Percentiles rank a stretch among this genome's conserved stretches.
phyloP scores from a whole-genome alignment of 2,888 invertebrate genomes.

The Nephrotoma appendiculata region DNA sequence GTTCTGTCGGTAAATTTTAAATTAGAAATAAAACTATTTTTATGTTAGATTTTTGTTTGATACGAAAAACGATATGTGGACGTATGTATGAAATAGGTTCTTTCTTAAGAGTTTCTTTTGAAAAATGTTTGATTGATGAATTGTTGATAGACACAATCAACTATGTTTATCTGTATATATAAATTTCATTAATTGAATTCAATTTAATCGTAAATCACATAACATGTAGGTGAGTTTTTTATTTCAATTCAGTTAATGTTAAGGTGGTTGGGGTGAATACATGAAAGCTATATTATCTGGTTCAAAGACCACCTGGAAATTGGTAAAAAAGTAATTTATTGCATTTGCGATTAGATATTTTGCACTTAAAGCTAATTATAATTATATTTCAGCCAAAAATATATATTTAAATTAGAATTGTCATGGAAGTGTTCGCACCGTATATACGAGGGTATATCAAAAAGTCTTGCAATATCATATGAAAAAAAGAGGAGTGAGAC shows the following conservation, averaged over 20 bases:
- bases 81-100: not conserved
- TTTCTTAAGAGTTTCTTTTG: not conserved
- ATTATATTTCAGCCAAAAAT: not conserved
- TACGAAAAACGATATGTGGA: not conserved
- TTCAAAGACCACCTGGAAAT: not conserved
- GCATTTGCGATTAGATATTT: not conserved
- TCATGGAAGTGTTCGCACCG: no score
- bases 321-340: not conserved
- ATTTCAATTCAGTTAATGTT: not conserved
- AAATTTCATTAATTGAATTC: not conserved
- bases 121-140: not conserved
- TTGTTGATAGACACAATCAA: not conserved
- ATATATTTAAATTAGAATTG: not conserved
- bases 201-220: not conserved
- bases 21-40: not conserved
- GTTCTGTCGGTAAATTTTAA: not conserved
- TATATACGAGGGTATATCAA: no score
- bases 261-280: not conserved
- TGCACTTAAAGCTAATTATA: not conserved
- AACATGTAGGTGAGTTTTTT: not conserved
- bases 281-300: not conserved
- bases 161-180: not conserved
- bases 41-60: not conserved
- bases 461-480: no score
- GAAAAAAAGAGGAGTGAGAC: no score